Percentiles rank a stretch among this genome's conserved stretches.
Conservation (phyloP, 2,797 vertebrate species). For the Okamejei kenojei region DNA sequence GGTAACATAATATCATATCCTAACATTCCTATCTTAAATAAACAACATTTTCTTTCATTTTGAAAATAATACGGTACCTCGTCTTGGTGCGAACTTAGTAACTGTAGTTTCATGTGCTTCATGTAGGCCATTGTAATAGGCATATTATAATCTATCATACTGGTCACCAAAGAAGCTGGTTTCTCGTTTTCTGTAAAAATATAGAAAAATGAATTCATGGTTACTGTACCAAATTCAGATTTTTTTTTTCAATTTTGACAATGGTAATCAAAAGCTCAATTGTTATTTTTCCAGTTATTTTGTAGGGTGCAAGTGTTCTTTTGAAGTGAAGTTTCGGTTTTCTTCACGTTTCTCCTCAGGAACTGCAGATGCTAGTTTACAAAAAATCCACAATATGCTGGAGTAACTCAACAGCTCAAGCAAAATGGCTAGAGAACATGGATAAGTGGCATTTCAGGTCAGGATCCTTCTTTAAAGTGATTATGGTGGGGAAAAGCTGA, state of each 20-base stretch:
- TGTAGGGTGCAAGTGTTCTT: constrained; percentile 46
- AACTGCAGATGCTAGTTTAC: too few species aligned
- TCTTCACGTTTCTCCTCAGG: not conserved
- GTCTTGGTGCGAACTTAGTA: constrained; percentile 69
- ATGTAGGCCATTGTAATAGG: constrained; percentile 77
- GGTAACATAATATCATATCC: too few species aligned
- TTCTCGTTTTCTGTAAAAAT: constrained; percentile 69
- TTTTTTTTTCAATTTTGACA: too few species aligned
- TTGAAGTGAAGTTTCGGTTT: not conserved
- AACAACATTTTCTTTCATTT: not conserved
- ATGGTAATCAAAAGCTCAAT: not conserved
- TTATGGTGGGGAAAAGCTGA: too few species aligned
- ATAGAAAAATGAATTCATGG: constrained; percentile 40
- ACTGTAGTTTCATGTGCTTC: constrained; percentile 73
- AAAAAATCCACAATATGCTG: too few species aligned
- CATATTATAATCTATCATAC: constrained; percentile 78
- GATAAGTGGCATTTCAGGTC: too few species aligned
- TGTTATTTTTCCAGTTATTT: not conserved
- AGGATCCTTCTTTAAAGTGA: too few species aligned
- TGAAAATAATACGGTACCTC: constrained; percentile 56
- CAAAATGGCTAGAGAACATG: too few species aligned
- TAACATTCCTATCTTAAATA: not conserved
- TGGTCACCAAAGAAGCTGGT: constrained; percentile 68
- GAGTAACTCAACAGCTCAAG: too few species aligned
- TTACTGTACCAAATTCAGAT: not conserved